These are phyloP conservation scores for Panopea generosa DNA, from an alignment of 2,888 invertebrate species.

Conservation along the genomic window DNA sequence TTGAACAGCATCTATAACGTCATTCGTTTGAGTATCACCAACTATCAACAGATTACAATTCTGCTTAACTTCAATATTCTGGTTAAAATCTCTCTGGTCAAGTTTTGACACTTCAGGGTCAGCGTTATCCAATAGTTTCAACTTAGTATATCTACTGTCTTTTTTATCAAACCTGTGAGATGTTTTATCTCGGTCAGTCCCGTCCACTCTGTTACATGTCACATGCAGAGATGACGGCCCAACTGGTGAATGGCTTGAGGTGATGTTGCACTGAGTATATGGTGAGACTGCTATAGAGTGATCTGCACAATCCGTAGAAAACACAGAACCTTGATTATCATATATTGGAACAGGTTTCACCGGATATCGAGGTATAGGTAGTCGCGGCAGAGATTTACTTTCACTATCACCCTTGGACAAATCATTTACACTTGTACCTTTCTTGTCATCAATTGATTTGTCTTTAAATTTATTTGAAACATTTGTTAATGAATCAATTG, in stretches of 20 bases:
- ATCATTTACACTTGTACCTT: neutral
- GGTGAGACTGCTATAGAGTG: neutral
- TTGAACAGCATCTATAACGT: too few relatives aligned
- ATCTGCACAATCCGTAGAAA: neutral
- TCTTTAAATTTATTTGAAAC: neutral
- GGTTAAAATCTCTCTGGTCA: slow-evolving; percentile 34
- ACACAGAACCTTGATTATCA: slow-evolving; percentile 2
- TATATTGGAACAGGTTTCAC: slow-evolving; percentile 54
- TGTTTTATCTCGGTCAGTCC: neutral
- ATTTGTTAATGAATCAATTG: slow-evolving; percentile 10
- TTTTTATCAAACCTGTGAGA: slow-evolving; percentile 2
- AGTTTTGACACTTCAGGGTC: slow-evolving; percentile 6
- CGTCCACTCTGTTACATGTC: neutral
- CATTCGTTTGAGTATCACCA: too few relatives aligned
- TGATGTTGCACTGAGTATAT: neutral
- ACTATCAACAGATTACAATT: slow-evolving; percentile 29
- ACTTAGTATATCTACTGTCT: neutral
- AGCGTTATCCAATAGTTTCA: neutral
- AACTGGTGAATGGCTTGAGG: neutral
- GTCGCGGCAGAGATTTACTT: slow-evolving; percentile 17
- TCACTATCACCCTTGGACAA: neutral
- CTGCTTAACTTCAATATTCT: slow-evolving; percentile 34
- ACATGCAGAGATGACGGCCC: neutral
- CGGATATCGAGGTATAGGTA: slow-evolving; percentile 46
- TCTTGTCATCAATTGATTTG: neutral